Evolutionary conservation across 92 coral and sea anemone species (phyloP).

Genomic region (Phenganax subtilis): DNA sequence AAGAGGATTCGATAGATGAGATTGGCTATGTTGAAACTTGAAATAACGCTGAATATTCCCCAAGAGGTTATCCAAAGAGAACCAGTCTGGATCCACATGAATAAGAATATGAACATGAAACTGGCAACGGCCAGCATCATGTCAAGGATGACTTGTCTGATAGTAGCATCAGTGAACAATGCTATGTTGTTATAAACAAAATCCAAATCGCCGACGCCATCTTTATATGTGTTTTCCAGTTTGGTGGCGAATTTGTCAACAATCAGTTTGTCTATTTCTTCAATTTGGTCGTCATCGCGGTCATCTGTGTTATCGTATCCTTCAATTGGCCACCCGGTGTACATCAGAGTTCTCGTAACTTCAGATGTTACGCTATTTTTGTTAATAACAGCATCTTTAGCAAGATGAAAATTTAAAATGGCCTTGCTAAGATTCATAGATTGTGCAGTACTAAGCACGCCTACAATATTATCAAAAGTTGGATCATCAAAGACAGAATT

Average conservation of each 20-base stretch:
- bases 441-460: conserved; percentile 48
- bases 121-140: conserved; percentile 65
- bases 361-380: conserved; percentile 33
- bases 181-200: conserved; percentile 52
- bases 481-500: conserved; percentile 49
- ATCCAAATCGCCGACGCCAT: conserved; percentile 59
- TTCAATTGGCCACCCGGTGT: conserved; percentile 55
- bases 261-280: conserved; percentile 44
- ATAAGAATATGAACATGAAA: conserved; percentile 58
- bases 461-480: conserved; percentile 51
- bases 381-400: conserved; percentile 51
- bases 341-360: conserved; percentile 49
- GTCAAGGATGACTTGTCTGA: conserved; percentile 59
- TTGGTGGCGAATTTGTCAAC: conserved; percentile 45
- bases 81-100: conserved; percentile 67
- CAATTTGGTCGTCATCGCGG: conserved; percentile 50
- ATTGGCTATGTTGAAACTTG: conserved; percentile 66
- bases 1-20: conserved; percentile 60
- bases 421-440: conserved; percentile 34
- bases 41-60: conserved; percentile 64
- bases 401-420: conserved; percentile 53
- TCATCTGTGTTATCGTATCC: conserved; percentile 52
- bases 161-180: conserved; percentile 48
- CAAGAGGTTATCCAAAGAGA: conserved; percentile 74
- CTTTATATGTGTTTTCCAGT: conserved; percentile 42